phyloP scores from a whole-genome alignment of 64 coral and sea anemone species.

The Montipora cactus region DNA sequence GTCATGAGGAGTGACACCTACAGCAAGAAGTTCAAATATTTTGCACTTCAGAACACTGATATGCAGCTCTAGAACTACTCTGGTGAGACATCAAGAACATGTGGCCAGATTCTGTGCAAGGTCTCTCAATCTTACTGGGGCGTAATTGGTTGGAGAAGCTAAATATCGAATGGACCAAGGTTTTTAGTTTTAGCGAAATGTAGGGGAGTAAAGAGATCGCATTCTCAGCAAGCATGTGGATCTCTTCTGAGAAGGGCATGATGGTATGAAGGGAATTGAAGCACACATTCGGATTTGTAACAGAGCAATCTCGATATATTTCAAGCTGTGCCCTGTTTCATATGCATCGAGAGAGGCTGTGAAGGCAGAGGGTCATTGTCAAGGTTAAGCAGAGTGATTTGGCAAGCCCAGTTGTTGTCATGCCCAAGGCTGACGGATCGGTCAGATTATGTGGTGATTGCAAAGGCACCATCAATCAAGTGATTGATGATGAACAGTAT shows the following conservation, averaged over 20 bases:
- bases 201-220: neutral
- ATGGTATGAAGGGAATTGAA: too few relatives aligned
- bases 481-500: neutral
- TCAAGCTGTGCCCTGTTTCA: too few relatives aligned
- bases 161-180: too few relatives aligned
- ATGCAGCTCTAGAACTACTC: neutral
- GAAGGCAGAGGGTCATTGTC: neutral
- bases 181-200: too few relatives aligned
- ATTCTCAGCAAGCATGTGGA: neutral
- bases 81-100: neutral
- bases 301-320: too few relatives aligned
- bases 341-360: neutral
- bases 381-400: constrained; percentile 18
- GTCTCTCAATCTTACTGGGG: neutral
- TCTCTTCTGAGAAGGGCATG: too few relatives aligned
- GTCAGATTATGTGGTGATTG: constrained; percentile 17
- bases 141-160: neutral
- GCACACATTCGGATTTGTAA: too few relatives aligned
- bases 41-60: neutral
- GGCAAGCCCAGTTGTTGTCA: constrained; percentile 2
- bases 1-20: neutral
- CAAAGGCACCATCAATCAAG: neutral
- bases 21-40: neutral
- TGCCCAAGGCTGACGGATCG: neutral
- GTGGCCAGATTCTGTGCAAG: neutral